A percentile compares a stretch with the other conserved stretches of the same genome.
Conservation (phyloP, 1,140 invertebrate genomes). For the Bombus affinis region DNA sequence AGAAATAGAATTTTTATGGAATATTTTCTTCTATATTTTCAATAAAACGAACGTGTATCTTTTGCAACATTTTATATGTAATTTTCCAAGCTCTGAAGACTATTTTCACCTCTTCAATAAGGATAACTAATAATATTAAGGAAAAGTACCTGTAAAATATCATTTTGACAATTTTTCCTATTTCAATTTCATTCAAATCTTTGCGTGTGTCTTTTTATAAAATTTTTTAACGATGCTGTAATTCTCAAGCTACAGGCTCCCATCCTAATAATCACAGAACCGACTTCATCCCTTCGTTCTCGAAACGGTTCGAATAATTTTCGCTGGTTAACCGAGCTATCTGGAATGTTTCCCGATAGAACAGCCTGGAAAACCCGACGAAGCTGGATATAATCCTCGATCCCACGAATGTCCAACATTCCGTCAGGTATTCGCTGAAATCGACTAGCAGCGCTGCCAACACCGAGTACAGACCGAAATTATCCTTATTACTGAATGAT, state of each 20-base stretch:
- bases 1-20: too few species aligned
- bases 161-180: not conserved
- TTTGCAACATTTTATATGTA: too few species aligned
- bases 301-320: slow-evolving; percentile 56
- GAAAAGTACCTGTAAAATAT: too few species aligned
- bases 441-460: not conserved
- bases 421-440: not conserved
- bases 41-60: too few species aligned
- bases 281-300: slow-evolving; percentile 19
- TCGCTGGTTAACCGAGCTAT: slow-evolving; percentile 45
- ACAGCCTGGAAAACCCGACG: slow-evolving; percentile 26
- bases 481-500: not conserved
- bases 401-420: slow-evolving; percentile 10
- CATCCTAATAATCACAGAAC: slow-evolving; percentile 34
- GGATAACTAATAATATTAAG: too few species aligned
- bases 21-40: too few species aligned
- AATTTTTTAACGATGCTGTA: not conserved
- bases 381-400: not conserved
- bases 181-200: not conserved
- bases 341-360: slow-evolving; percentile 21
- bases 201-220: not conserved
- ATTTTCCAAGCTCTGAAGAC: not conserved
- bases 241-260: not conserved
- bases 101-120: not conserved
- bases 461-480: not conserved